phyloP scores from a whole-genome alignment of 2,797 vertebrate genomes.

The Manis crassicaudata region DNA sequence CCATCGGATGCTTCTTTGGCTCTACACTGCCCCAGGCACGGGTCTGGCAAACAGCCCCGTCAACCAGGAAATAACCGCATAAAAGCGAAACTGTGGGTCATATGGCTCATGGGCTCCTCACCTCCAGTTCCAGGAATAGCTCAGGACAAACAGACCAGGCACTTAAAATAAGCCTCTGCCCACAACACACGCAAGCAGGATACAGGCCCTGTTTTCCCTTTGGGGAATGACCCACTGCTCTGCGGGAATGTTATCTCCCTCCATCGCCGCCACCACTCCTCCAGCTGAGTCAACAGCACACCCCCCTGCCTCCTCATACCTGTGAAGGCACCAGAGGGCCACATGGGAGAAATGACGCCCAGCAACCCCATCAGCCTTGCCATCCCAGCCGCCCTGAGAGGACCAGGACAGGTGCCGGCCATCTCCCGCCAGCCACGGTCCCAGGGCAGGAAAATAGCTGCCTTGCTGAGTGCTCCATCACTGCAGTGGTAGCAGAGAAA shows the following conservation, averaged over 20 bases:
- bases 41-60: not conserved
- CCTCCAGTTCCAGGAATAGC: slow-evolving; percentile 25
- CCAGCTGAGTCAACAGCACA: not conserved
- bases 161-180: not conserved
- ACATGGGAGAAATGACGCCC: not conserved
- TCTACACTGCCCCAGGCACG: not conserved
- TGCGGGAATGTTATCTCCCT: not conserved
- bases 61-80: not conserved
- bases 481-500: not conserved
- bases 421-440: not conserved
- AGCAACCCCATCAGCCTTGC: not conserved
- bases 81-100: not conserved
- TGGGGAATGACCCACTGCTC: not conserved
- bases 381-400: not conserved
- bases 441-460: not conserved
- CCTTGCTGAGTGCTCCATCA: not conserved
- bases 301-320: not conserved
- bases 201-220: not conserved
- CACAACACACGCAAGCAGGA: not conserved
- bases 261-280: not conserved
- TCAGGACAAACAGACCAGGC: slow-evolving; percentile 35
- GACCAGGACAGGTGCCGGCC: not conserved
- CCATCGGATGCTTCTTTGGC: not conserved
- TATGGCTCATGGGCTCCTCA: not conserved
- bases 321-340: not conserved